Evolutionary conservation across 2,113 vertebrate species (phyloP), one percentile per base, ranked within the genome.

Genomic region (Stegostoma tigrinum): DNA sequence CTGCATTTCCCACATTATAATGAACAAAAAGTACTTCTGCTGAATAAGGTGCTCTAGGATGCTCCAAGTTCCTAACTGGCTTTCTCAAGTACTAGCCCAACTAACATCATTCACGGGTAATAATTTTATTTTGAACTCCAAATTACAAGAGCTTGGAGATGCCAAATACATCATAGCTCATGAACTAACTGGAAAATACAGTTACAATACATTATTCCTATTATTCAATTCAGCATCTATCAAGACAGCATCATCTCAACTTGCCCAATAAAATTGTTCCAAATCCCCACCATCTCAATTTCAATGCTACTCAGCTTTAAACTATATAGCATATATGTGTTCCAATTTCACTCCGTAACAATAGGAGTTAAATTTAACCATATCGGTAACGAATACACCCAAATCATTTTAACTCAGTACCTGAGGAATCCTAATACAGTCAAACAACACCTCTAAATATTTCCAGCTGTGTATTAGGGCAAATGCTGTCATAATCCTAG

Each of bases 291-390:
- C 3, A 19, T 15, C 24, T 42, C 67, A 42, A 66, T 66, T 93
- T 87, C 45, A 93, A 42, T 23, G 19, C 90, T 93, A 64, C 89
- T 64, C 89, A 93, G 30, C 89, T 93, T 67, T 66, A 66, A 93
- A 66, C 34, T 3, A 66, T n/a, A 38, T 4, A n/a, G 61, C 90
- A 30, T 67, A 17, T 66, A 38, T 17, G 5, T 17, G 5, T 17
- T 38, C 61, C 61, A 93, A 8, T 93, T 67, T 17, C 12, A 67
- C n/a, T 2, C 21, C 66, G 38, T 78, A 42, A 15, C 17, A 19
- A 95, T 45, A 27, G 85, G 1, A 87, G 27, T 70, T 48, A 52
- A 27, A 24, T 30, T 48, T 52, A 87, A 86, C 23, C 42, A 48
- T 8, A 87, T 8, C 30, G 24, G 8, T 87, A 48, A 2, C 21